Percentiles rank a stretch among this genome's conserved stretches.
These are phyloP conservation scores for Ennomos quercinarius DNA, from an alignment of 2,888 invertebrate genomes.

Conservation along the genomic window DNA sequence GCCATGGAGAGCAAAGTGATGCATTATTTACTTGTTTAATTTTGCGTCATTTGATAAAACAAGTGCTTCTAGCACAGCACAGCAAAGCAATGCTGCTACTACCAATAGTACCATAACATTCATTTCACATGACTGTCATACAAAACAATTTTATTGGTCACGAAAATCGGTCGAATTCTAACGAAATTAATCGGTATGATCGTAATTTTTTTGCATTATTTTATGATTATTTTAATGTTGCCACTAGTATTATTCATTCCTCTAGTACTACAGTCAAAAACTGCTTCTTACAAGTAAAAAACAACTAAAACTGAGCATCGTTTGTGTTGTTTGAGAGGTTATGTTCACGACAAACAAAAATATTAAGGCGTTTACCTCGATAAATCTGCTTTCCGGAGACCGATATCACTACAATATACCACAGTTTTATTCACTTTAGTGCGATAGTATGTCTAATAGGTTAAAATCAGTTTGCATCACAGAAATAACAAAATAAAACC, in stretches of 20 bases:
- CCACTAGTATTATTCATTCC: conserved; percentile 35
- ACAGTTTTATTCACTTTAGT: conserved; percentile 75
- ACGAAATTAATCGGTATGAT: too few relatives aligned
- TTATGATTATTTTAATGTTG: conserved; percentile 36
- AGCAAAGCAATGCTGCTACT: too few relatives aligned
- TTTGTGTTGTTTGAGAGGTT: conserved; percentile 78
- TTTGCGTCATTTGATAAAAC: too few relatives aligned
- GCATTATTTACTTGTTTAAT: too few relatives aligned
- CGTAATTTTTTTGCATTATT: conserved; percentile 14
- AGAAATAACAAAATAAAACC: conserved; percentile 85
- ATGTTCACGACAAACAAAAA: conserved; percentile 84
- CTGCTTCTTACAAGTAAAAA: conserved; percentile 37
- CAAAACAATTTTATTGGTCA: conserved; percentile 13
- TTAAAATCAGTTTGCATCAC: conserved; percentile 83
- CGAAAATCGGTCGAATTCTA: background rate
- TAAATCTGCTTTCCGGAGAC: conserved; percentile 67
- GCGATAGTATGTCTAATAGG: conserved; percentile 73
- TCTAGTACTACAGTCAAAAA: conserved; percentile 9
- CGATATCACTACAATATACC: conserved; percentile 74
- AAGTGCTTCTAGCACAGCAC: background rate
- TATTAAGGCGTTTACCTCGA: conserved; percentile 85
- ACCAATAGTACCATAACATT: background rate
- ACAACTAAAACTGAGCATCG: conserved; percentile 70
- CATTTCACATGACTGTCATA: background rate
- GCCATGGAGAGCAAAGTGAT: too few relatives aligned